Conservation (phyloP, 35 echinoderm and acorn worm species). For the Holothuria glaberrima region DNA sequence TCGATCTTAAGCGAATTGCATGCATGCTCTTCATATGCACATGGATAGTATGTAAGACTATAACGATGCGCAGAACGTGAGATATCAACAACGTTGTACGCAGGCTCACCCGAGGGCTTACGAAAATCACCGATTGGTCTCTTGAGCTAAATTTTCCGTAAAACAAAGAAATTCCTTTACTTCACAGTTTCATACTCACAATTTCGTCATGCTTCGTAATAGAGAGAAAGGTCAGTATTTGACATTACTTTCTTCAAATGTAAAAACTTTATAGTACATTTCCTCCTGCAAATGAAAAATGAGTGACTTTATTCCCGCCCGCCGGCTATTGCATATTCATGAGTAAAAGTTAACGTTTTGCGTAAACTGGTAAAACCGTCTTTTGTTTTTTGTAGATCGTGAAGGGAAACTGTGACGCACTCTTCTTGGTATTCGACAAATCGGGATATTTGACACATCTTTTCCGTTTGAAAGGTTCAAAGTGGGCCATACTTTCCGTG, state of each 20-base stretch:
- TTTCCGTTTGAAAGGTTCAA: too few species aligned
- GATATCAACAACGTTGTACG: background rate
- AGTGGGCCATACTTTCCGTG: too few species aligned
- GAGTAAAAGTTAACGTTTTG: background rate
- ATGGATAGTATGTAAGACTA: background rate
- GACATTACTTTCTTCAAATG: too few species aligned
- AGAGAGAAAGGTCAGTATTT: too few species aligned
- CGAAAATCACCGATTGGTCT: slow-evolving; percentile 1
- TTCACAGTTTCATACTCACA: too few species aligned
- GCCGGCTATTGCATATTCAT: slow-evolving; percentile 38
- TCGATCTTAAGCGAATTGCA: too few species aligned
- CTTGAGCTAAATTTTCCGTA: too few species aligned
- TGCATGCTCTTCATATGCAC: too few species aligned
- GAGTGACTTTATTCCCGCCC: slow-evolving; percentile 23
- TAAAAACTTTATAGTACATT: too few species aligned
- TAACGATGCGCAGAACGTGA: slow-evolving; percentile 24
- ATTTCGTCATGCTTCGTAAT: too few species aligned
- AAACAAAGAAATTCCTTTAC: too few species aligned
- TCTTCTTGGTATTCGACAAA: background rate
- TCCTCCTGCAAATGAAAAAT: background rate
- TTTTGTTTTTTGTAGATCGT: background rate
- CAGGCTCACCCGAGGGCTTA: slow-evolving; percentile 27
- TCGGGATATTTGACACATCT: background rate
- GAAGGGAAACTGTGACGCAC: background rate
- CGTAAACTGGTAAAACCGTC: background rate